These are phyloP conservation scores for Pycnonotus jocosus DNA, from an alignment of 2,113 vertebrate genomes.

Conservation along the genomic window DNA sequence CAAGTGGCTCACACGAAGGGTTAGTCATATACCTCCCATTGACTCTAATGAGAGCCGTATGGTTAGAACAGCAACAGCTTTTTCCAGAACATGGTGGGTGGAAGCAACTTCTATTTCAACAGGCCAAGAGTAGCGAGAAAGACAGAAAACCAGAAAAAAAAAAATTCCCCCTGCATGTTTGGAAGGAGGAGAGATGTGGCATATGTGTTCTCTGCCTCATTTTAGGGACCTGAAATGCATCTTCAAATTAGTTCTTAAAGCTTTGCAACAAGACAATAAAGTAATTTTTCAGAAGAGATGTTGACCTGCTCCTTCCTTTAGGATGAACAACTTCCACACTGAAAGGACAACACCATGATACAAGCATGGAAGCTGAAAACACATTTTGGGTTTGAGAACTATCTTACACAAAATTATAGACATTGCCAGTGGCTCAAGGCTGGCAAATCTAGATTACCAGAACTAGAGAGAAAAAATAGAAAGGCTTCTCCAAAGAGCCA, in stretches of 20 bases:
- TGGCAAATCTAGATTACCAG: neutral
- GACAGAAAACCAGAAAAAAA: neutral
- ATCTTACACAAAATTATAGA: neutral
- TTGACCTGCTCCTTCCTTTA: neutral
- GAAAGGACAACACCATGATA: neutral
- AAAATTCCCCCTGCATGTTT: neutral
- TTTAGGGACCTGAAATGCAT: neutral
- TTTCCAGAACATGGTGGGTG: conserved; percentile 55
- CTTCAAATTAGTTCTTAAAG: neutral
- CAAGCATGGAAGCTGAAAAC: neutral
- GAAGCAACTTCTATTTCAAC: conserved; percentile 48
- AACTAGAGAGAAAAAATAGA: neutral
- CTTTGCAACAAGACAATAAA: neutral
- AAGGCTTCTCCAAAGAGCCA: neutral
- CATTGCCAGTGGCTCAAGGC: neutral
- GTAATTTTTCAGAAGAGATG: neutral
- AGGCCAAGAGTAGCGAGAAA: neutral
- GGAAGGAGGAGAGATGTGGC: neutral
- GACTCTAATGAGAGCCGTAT: conserved; percentile 48
- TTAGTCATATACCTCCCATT: conserved; percentile 43
- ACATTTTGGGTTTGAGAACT: neutral
- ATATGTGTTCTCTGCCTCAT: neutral
- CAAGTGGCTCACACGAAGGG: neutral
- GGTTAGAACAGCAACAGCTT: conserved; percentile 17
- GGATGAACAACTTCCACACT: neutral